Percentiles rank a stretch among this genome's conserved stretches.
phyloP scores from a whole-genome alignment of 2,113 vertebrate genomes.

The Pitta sordida region DNA sequence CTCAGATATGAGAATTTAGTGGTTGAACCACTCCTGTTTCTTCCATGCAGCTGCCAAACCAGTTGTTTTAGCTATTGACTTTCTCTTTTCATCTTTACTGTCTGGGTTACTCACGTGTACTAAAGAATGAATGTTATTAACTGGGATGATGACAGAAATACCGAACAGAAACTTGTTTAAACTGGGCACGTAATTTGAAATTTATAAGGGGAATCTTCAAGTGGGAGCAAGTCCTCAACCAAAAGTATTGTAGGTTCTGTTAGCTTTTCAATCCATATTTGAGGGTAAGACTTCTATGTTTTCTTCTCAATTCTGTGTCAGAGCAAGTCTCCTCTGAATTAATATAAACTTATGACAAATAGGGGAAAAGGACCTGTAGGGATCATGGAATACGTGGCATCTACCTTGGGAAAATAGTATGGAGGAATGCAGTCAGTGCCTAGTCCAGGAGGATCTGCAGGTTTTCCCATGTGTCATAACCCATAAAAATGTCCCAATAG shows the following conservation, averaged over 20 bases:
- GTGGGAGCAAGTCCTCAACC: constrained; percentile 18
- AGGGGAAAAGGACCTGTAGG: not conserved
- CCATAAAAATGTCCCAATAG: not conserved
- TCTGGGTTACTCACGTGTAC: not conserved
- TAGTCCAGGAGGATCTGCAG: not conserved
- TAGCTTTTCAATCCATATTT: not conserved
- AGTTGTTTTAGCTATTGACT: constrained; percentile 46
- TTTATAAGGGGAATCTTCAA: constrained; percentile 21
- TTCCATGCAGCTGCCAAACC: constrained; percentile 32
- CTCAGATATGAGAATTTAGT: constrained; percentile 9
- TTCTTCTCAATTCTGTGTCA: not conserved
- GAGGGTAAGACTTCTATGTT: not conserved
- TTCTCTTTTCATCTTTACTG: constrained; percentile 49
- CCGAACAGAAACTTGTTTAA: constrained; percentile 33
- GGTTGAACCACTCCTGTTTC: constrained; percentile 37
- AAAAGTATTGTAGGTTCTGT: not conserved
- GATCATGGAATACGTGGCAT: rapidly evolving
- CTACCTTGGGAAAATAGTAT: rapidly evolving
- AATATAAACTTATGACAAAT: not conserved
- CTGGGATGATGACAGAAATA: not conserved
- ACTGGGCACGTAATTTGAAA: constrained; percentile 13
- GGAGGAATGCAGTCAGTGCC: not conserved
- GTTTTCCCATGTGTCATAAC: rapidly evolving
- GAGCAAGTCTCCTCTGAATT: not conserved
- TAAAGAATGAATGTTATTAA: constrained; percentile 48